Percentiles rank a stretch among this genome's conserved stretches.
Evolutionary conservation across 2,888 invertebrate species (phyloP).

Genomic region (Dermolepida albohirtum): DNA sequence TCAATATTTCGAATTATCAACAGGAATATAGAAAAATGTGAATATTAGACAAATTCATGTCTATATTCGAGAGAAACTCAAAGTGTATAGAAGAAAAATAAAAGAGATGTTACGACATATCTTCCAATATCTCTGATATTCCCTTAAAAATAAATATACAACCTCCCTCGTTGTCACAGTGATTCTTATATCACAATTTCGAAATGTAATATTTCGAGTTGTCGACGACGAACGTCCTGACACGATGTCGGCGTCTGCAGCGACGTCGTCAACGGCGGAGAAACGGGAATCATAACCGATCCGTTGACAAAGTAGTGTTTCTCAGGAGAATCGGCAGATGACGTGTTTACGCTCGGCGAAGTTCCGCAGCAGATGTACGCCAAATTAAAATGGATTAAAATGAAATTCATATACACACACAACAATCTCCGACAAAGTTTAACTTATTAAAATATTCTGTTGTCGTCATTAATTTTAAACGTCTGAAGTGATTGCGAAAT

Average conservation of each 20-base stretch:
- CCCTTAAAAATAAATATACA: too few relatives aligned
- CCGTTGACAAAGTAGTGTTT: constrained; percentile 13
- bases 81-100: too few relatives aligned
- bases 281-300: constrained; percentile 20
- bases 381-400: constrained; percentile 29
- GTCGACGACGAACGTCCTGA: constrained; percentile 2
- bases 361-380: constrained; percentile 26
- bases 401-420: constrained; percentile 14
- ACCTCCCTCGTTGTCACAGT: too few relatives aligned
- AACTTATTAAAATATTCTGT: constrained; percentile 31
- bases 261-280: not conserved
- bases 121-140: too few relatives aligned
- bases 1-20: too few relatives aligned
- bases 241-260: not conserved
- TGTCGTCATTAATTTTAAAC: constrained; percentile 25
- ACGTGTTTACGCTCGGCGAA: constrained; percentile 22
- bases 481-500: constrained; percentile 12
- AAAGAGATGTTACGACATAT: too few relatives aligned
- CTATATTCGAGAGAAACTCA: too few relatives aligned
- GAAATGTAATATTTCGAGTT: too few relatives aligned
- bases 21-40: too few relatives aligned
- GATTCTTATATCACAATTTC: too few relatives aligned
- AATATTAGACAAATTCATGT: too few relatives aligned
- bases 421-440: constrained; percentile 26
- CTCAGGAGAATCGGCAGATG: constrained; percentile 24